Conservation (phyloP, 2,113 vertebrate genomes). For the Phylloscopus trochiloides region DNA sequence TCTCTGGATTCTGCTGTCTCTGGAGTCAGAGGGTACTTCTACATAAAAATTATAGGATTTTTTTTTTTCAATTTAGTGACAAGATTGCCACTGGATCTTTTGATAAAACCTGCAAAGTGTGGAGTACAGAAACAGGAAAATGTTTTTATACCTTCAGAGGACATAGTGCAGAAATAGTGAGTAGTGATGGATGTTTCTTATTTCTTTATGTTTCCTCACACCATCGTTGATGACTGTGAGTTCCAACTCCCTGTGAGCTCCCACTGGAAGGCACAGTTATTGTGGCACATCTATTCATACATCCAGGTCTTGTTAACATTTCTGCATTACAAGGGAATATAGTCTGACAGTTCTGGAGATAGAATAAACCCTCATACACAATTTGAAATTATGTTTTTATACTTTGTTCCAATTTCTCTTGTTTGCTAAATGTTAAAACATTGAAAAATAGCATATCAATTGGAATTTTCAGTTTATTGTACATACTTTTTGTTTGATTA, state of each 20-base stretch:
- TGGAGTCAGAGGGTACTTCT: background rate
- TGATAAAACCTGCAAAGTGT: conserved; percentile 94
- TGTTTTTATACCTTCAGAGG: conserved; percentile 91
- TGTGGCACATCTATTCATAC: background rate
- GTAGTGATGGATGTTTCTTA: conserved; percentile 46
- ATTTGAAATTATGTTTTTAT: background rate
- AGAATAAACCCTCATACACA: background rate
- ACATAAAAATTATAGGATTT: background rate
- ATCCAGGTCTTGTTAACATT: background rate
- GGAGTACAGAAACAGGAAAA: conserved; percentile 89
- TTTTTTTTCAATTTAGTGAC: conserved; percentile 77
- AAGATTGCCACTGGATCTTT: conserved; percentile 97
- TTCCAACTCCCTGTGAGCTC: background rate
- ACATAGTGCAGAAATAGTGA: conserved; percentile 91
- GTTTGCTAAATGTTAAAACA: background rate
- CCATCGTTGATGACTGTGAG: background rate
- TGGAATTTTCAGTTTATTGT: background rate
- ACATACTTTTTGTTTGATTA: background rate
- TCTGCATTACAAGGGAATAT: background rate
- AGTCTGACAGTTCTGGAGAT: background rate
- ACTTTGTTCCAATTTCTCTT: background rate
- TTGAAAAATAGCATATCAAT: background rate
- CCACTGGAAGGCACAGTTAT: background rate
- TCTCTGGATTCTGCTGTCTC: background rate
- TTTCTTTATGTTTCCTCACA: background rate